A percentile compares a stretch with the other conserved stretches of the same genome.
These are phyloP conservation scores for Platichthys stellatus DNA, from an alignment of 2,113 vertebrate genomes.

Conservation along the genomic window DNA sequence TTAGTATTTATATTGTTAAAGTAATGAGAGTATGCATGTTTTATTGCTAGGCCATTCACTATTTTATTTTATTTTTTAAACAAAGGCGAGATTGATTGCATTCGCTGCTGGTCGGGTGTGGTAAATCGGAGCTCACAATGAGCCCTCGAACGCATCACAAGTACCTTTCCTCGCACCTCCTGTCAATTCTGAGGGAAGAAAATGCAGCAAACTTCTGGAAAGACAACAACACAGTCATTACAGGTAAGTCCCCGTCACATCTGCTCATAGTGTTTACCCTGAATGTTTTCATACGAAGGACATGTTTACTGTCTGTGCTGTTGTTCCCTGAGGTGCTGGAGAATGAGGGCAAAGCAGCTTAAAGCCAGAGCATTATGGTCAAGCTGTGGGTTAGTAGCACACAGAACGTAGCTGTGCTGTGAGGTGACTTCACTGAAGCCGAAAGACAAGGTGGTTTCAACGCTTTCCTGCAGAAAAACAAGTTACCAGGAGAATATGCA, in stretches of 20 bases:
- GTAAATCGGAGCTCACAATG: constrained; percentile 8
- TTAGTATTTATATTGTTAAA: no score
- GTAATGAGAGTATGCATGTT: no score
- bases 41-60: no score
- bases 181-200: constrained; percentile 53
- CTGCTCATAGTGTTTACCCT: background rate
- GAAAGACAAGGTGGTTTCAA: background rate
- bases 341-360: constrained; percentile 82
- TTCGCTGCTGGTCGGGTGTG: background rate
- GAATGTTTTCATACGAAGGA: constrained; percentile 17
- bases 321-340: constrained; percentile 56
- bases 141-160: constrained; percentile 58
- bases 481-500: background rate
- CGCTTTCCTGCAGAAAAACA: background rate
- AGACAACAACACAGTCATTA: constrained; percentile 3
- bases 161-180: constrained; percentile 57
- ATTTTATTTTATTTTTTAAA: no score
- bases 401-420: constrained; percentile 28
- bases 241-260: constrained; percentile 56
- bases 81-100: no score
- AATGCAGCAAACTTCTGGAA: constrained; percentile 64
- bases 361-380: constrained; percentile 71
- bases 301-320: constrained; percentile 12
- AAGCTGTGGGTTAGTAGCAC: constrained; percentile 46
- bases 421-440: constrained; percentile 13